A percentile compares a stretch with the other conserved stretches of the same genome.
Conservation (phyloP, 2,888 invertebrate species). For the Pyrochroa serraticornis region DNA sequence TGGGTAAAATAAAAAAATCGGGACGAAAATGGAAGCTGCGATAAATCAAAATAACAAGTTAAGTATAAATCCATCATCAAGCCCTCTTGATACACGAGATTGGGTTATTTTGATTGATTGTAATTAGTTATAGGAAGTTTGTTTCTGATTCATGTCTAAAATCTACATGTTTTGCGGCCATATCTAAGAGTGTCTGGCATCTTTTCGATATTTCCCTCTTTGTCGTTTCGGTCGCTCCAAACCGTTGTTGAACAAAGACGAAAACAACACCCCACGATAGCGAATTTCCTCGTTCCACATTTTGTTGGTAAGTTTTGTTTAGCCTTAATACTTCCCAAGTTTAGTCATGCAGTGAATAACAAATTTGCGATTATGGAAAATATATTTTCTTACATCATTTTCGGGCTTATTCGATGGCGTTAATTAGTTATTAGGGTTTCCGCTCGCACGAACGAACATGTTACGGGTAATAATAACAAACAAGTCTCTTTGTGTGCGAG, state of each 20-base stretch:
- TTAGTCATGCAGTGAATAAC: conserved; percentile 57
- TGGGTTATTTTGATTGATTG: conserved; percentile 55
- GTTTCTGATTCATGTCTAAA: conserved; percentile 57
- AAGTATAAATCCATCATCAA: conserved; percentile 23
- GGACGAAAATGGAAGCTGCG: too few relatives aligned
- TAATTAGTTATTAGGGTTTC: conserved; percentile 35
- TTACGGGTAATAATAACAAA: neutral
- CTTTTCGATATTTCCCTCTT: conserved; percentile 21
- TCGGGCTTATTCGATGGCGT: conserved; percentile 34
- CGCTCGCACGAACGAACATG: conserved; percentile 8
- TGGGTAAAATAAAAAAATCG: neutral
- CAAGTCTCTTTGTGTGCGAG: neutral
- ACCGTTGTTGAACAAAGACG: conserved; percentile 22
- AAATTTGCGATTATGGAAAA: conserved; percentile 55
- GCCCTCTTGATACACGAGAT: conserved; percentile 13
- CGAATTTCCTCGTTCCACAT: conserved; percentile 39
- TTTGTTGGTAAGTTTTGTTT: conserved; percentile 53
- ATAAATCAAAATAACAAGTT: neutral
- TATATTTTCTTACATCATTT: conserved; percentile 47
- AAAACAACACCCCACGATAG: conserved; percentile 10
- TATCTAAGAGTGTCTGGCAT: conserved; percentile 28
- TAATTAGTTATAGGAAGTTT: conserved; percentile 58
- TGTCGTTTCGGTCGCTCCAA: neutral
- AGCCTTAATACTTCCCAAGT: conserved; percentile 54
- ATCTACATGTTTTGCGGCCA: conserved; percentile 53